Base-by-base conservation (phyloP, 1,140 invertebrate species). In the Drosophila equinoxialis region DNA sequence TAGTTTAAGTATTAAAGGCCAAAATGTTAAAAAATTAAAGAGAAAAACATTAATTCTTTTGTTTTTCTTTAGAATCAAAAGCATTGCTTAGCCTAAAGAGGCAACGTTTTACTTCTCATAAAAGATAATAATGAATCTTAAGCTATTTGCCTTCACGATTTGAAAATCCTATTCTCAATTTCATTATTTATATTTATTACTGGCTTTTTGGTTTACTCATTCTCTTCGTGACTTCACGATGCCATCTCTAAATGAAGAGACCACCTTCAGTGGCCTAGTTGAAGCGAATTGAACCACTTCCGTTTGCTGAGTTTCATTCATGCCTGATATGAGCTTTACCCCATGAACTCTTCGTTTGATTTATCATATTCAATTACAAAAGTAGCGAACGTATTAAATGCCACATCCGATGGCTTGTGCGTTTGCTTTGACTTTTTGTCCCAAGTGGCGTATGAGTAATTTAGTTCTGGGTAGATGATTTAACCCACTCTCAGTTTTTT, bases 351-450 rank as follows among this genome's bases (percentile, higher is more conserved):
- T 80, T 71, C 33, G 67, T 90, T 89, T 90, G 83, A 90, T 90
- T 90, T 90, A 90, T 91, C 89, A 85, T 90, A 90, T 90, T 91
- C 89, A 91, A 90, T 90, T 90, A 90, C 81, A 91, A 74, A 86
- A 81, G 72, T 66, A 74, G 68, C 78, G 68, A 74, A 85, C 85
- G 85, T 85, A 87, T 81, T 90, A 87, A 86, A 82, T 83, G 72
- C 72, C 84, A 78, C 80, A 77, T 82, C 70, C 79, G 82, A 42
- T 48, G 26, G 20, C 37, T 17, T 39, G 14, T 59, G 51, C 30
- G 37, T 42, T 30, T 30, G 30, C 30, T 51, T 11, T 39, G 42
- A 35, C 60, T 39, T 42, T 11, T 54, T 42, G 69, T 70, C 61
- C 62, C 76, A 77, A 11, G 62, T 45, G 84, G 74, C 80, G 80